A percentile compares a stretch with the other conserved stretches of the same genome.
These are phyloP conservation scores for Rosalia funebris DNA, from an alignment of 2,888 invertebrate species.

Conservation along the genomic window DNA sequence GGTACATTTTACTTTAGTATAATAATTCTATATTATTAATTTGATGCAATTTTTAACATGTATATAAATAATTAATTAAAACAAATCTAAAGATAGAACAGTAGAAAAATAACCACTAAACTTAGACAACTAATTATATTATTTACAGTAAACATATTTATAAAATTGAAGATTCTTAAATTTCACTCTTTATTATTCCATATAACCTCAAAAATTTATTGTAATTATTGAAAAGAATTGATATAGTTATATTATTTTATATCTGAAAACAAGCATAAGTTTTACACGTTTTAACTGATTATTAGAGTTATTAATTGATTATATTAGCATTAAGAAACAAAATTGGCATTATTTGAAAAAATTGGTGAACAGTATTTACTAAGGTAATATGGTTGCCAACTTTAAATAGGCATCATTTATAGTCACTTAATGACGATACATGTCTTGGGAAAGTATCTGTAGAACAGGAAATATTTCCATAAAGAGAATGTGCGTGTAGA, in stretches of 20 bases:
- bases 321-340: too few relatives aligned
- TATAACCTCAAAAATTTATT: not conserved
- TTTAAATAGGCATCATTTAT: too few relatives aligned
- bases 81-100: not conserved
- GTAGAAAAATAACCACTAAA: not conserved
- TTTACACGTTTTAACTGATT: too few relatives aligned
- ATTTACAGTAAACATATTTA: not conserved
- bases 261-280: too few relatives aligned
- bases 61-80: not conserved
- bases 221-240: not conserved
- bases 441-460: too few relatives aligned
- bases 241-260: not conserved
- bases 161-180: not conserved
- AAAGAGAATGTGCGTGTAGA: too few relatives aligned
- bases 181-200: not conserved
- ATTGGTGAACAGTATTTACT: too few relatives aligned
- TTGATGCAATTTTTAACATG: not conserved
- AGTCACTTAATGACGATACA: too few relatives aligned
- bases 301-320: too few relatives aligned
- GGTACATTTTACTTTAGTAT: slow-evolving; percentile 9
- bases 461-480: too few relatives aligned
- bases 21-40: not conserved
- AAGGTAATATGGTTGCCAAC: too few relatives aligned
- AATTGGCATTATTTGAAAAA: too few relatives aligned
- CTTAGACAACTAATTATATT: not conserved